Base-by-base conservation (phyloP, 64 coral and sea anemone genomes). In the Acropora tenuis region DNA sequence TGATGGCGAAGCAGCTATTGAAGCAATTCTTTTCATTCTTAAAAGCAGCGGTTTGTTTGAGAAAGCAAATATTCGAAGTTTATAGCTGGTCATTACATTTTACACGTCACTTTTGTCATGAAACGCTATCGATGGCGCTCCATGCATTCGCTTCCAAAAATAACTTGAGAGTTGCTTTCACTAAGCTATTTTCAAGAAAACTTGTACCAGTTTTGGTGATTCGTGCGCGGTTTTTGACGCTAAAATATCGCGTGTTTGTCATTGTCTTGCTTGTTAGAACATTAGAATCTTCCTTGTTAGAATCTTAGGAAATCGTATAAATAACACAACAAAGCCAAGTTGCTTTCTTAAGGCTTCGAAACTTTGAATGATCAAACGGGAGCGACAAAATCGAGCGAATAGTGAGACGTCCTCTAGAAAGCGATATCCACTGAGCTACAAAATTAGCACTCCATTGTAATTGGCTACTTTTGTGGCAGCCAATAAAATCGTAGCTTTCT, bases 371-470 rank as follows among this genome's bases (percentile, higher is more conserved):
- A 30, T 30, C 30, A 30, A 30, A 30, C 30, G 30, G 30, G 30
- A 30, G 30, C 30, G 30, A 30, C 30, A 30, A 30, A 30, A 30
- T 30, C 30, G 52, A 55, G 52, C 52, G 10, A 63, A 63, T 2
- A 11, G 6, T 1, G 40, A 44, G 57, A 48, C 40, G 43, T 47
- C 15, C 43, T 47, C 81, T 84, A 4, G 9, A 55, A 9, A 55
- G 10, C 10, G 11, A 63, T 11, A 63, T 15, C 60, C 13, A 13
- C 1, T 63, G 60, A 7, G 43, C 12, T 7, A 83, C 45, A 66
- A 94, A 82, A 94, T 97, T 88, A 94, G 88, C 91, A 97, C 95
- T 97, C 87, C 59, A 97, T 52, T 91, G 86, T 94, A 97, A 97
- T 97, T 97, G 92, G 95, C 95, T 97, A 94, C 88, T 97, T 97